Base-by-base conservation (phyloP, 2,797 vertebrate genomes). In the Cyprinodon diabolis region DNA sequence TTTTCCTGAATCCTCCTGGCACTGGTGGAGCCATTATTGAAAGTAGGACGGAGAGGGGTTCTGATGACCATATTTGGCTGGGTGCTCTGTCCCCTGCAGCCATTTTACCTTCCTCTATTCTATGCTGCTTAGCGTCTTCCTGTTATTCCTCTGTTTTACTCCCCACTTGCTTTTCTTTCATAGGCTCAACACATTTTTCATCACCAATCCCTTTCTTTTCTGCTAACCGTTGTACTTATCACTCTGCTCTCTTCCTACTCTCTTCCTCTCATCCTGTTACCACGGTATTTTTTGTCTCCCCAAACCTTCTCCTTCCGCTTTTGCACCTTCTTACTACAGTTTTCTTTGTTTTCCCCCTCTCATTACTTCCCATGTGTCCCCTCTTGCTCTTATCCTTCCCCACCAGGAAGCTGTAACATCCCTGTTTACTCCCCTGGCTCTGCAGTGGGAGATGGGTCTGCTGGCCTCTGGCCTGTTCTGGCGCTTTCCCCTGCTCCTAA, bases 31-130 rank as follows among this genome's bases (percentile, higher is more conserved):
- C 76, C 89, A 89, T 92, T 91, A 91, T 77, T 69, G 80, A 93
- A 95, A 94, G 89, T 94, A 94, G 93, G 93, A 91, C 93, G 92
- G 81, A 85, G 86, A 72, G 51, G 78, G 85, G 87, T 90, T 86
- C 90, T 83, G 87, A 91, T 89, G 87, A 92, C 88, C 91, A 89
- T 91, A 92, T 91, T 94, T 94, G 92, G 92, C 91, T 67, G 84
- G 76, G 80, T 90, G 81, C 81, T 88, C 60, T 77, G 81, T 90
- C 88, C 90, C 92, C 91, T 92, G 90, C 88, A 93, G 92, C 87
- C 92, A 93, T 92, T 85, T 92, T 90, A 85, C 86, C 83, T 91
- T 84, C 81, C 78, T 90, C 76, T 74, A 66, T 79, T 45, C 77
- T 78, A 79, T 25, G 84, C 76, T 86, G 52, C 85, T 87, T 79